Base-by-base conservation (phyloP, 2,888 invertebrate genomes). In the Gnatocerus cornutus region DNA sequence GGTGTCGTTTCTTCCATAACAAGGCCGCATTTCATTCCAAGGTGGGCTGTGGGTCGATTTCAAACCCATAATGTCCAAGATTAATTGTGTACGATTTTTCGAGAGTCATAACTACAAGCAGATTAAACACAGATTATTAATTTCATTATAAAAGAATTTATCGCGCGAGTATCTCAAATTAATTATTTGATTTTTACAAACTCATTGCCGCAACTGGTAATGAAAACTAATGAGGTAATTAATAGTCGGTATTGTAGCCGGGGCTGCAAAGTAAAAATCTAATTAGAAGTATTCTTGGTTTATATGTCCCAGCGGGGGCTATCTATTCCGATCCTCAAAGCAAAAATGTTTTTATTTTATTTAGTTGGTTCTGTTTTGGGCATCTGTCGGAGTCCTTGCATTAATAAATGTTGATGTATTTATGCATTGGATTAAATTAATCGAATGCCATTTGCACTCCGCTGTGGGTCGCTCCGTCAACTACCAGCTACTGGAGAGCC, bases 391-490 rank as follows among this genome's bases (percentile, higher is more conserved):
- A 21, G 21, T n/a, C 37, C 59, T 27, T 48, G 59, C 63, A 63
- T 68, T 68, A 62, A 68, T 68, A 62, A 45, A 61, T 9, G 61
- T 52, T 61, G 70, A 70, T 67, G 63, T 62, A 70, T 70, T 62
- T 71, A 65, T 71, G 63, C 50, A 58, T 58, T 66, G 55, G 67
- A 64, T 70, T 77, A 75, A 79, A 82, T 82, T 82, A 83, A 83
- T 82, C 79, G 83, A 79, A 78, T 81, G 79, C 79, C 81, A 79
- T 82, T 82, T 79, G 79, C 77, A 78, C 81, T 77, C 74, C 78
- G 81, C 79, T 81, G 83, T 83, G 81, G 82, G 82, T 82, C 82
- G 81, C 74, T 78, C 76, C 79, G 77, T 83, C 82, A 82, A 78
- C 72, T 68, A 59, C 61, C 63, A 66, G 71, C 71, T 71, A 74